Base-by-base conservation (phyloP, 2,888 invertebrate species). In the Gymnocheta viridis region DNA sequence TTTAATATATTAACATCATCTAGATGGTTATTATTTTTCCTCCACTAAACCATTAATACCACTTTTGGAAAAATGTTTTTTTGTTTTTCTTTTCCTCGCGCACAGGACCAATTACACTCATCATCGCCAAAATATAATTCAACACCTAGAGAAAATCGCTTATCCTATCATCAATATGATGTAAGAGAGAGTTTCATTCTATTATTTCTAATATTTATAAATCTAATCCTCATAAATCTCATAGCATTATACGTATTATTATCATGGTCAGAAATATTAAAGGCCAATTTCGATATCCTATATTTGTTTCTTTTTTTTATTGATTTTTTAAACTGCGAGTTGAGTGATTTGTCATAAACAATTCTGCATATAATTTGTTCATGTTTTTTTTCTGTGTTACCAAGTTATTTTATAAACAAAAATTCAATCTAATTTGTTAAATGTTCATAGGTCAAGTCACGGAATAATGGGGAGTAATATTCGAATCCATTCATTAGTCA, bases 111-210 rank as follows among this genome's bases (percentile, higher is more conserved):
- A 87, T 87, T 88, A 67, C 91, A 91, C 51, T 76, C 85, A 79
- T 82, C 86, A 87, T 90, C 92, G 86, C 89, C 92, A 85, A 90
- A 91, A 88, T 90, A 89, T 89, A 91, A 89, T 86, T 87, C 87
- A 74, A 88, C 89, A 86, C 88, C 89, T 84, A 90, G 90, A 88
- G 91, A 92, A 88, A 89, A 90, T 88, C 90, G 92, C 87, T 88
- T 89, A 80, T 90, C 91, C 87, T 90, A 89, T 87, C 90, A 91
- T 87, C 91, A 91, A 87, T 91, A 90, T 87, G 92, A 92, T 90
- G 92, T 92, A 92, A 92, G 92, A 88, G 47, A 70, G 66, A 70
- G 14, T 82, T 72, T 54, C 6, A 17, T 67, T 84, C 4, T 51
- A 67, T 73, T 29, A 35, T 27, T 32, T 49, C 27, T 24, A 9